Percentiles rank a stretch among this genome's conserved stretches.
These are phyloP conservation scores for Platalea minor DNA, from an alignment of 2,797 vertebrate species.

Conservation along the genomic window DNA sequence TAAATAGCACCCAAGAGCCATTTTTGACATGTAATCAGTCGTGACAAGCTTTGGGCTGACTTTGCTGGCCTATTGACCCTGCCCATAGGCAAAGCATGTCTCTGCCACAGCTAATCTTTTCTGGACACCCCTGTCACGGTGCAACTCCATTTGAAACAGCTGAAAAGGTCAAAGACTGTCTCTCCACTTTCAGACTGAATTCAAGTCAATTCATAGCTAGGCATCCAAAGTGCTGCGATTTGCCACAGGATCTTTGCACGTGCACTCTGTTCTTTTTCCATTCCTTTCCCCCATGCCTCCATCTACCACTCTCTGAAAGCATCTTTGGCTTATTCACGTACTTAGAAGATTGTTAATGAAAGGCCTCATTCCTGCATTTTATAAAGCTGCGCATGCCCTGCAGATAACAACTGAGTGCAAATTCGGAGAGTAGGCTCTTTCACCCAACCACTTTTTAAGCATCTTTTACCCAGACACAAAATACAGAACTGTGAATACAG, in stretches of 20 bases:
- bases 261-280: not conserved
- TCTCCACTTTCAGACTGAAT: not conserved
- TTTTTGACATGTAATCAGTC: conserved; percentile 18
- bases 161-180: conserved; percentile 67
- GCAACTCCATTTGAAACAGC: conserved; percentile 14
- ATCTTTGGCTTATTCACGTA: not conserved
- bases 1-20: not conserved
- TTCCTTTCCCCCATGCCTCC: not conserved
- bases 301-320: not conserved
- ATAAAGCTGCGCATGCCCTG: not conserved
- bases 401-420: not conserved
- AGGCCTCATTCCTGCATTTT: not conserved
- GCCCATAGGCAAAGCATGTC: conserved; percentile 38
- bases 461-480: not conserved
- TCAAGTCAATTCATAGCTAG: not conserved
- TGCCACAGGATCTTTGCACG: not conserved
- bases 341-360: not conserved
- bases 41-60: conserved; percentile 61
- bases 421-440: not conserved
- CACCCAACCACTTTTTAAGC: not conserved
- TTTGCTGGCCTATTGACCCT: conserved; percentile 57
- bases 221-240: not conserved
- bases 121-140: conserved; percentile 44
- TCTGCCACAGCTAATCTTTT: conserved; percentile 55
- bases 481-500: not conserved